phyloP scores from a whole-genome alignment of 2,888 invertebrate genomes.

The Sussaba pulchella region DNA sequence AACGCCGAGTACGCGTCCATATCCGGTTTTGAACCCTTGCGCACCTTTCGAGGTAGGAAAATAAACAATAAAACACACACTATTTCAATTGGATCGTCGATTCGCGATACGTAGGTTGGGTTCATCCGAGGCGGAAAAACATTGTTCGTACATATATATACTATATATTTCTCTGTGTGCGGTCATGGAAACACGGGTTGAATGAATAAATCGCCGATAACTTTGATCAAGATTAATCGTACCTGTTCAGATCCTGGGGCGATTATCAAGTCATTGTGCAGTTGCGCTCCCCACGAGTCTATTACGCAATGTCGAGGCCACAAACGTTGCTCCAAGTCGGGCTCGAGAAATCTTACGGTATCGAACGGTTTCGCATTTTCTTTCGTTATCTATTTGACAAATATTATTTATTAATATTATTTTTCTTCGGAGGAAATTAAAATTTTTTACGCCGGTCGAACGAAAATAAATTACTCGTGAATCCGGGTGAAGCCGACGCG shows the following conservation, averaged over 20 bases:
- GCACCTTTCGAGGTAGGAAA: constrained; percentile 85
- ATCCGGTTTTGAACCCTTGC: constrained; percentile 95
- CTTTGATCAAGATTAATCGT: neutral
- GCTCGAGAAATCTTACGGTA: constrained; percentile 94
- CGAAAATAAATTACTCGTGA: constrained; percentile 78
- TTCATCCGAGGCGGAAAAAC: no score
- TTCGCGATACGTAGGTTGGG: no score
- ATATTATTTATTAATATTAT: neutral
- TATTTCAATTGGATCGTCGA: no score
- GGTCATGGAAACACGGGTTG: no score
- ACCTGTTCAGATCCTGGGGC: constrained; percentile 89
- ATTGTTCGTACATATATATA: no score
- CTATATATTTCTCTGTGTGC: no score
- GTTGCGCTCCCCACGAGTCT: constrained; percentile 96
- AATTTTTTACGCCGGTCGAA: no score
- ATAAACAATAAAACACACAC: neutral
- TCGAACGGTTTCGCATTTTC: constrained; percentile 93
- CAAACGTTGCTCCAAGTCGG: constrained; percentile 93
- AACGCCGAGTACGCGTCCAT: constrained; percentile 98
- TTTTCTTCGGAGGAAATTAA: no score
- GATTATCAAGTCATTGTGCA: constrained; percentile 94
- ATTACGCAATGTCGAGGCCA: constrained; percentile 99
- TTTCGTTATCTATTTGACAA: constrained; percentile 72
- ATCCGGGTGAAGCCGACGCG: constrained; percentile 89
- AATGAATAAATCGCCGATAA: no score